phyloP scores from a whole-genome alignment of 2,888 invertebrate species.

The Furcula furcula region DNA sequence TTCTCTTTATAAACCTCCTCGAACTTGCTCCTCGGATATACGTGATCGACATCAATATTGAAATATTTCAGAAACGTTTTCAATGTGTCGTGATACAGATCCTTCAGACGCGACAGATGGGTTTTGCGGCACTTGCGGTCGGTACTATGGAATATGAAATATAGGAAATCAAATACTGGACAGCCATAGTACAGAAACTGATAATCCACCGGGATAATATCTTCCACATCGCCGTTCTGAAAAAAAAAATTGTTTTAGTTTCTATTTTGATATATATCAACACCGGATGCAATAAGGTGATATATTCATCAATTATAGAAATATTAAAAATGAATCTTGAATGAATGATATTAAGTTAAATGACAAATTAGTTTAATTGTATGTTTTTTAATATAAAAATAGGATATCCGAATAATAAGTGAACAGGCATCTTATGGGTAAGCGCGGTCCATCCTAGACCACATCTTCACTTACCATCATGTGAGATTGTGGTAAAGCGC shows the following conservation, averaged over 20 bases:
- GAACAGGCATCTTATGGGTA: too few species aligned
- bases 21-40: conserved; percentile 39
- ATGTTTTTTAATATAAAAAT: too few species aligned
- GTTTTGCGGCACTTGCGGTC: neutral
- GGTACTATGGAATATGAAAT: neutral
- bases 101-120: neutral
- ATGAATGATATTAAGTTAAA: too few species aligned
- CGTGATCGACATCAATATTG: conserved; percentile 25
- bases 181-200: conserved; percentile 11
- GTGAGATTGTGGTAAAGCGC: too few species aligned
- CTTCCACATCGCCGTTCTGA: conserved; percentile 6
- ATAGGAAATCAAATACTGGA: conserved; percentile 4
- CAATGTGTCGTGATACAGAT: conserved; percentile 1
- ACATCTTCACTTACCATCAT: too few species aligned
- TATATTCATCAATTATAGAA: neutral
- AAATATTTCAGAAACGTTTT: conserved; percentile 6
- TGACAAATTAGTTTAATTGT: too few species aligned
- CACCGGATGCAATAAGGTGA: too few species aligned
- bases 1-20: conserved; percentile 38
- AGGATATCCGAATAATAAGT: too few species aligned
- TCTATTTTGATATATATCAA: neutral
- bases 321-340: too few species aligned
- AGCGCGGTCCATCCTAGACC: too few species aligned
- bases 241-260: neutral
- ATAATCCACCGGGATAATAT: conserved; percentile 3